Percentiles rank a stretch among this genome's conserved stretches.
These are phyloP conservation scores for Araneus ventricosus DNA, from an alignment of 1,140 invertebrate species.

Conservation along the genomic window DNA sequence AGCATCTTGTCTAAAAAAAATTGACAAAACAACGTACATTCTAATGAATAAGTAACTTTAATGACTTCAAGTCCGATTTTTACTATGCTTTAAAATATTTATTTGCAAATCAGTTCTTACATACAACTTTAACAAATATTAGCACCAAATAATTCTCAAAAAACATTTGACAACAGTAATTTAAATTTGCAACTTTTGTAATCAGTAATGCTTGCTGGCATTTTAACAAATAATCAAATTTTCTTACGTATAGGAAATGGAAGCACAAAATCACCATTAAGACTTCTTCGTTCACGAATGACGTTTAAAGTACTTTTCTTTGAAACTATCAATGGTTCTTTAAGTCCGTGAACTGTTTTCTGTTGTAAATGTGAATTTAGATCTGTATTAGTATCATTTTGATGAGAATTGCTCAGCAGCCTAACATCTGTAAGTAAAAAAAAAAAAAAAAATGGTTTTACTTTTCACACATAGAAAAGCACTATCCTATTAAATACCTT, in stretches of 20 bases:
- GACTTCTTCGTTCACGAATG: not conserved
- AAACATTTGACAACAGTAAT: no score
- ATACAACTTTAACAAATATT: no score
- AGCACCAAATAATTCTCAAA: no score
- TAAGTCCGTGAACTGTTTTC: not conserved
- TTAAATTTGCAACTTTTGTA: no score
- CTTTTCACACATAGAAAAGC: not conserved
- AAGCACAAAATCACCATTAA: constrained; percentile 9
- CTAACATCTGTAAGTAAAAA: not conserved
- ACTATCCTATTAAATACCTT: no score
- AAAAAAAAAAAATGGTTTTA: not conserved
- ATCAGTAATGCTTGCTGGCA: no score
- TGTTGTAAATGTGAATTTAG: not conserved
- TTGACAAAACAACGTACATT: no score
- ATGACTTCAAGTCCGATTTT: no score
- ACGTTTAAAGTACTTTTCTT: not conserved
- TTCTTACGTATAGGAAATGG: constrained; percentile 12
- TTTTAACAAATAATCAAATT: not conserved
- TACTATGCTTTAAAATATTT: no score
- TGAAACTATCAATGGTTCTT: not conserved
- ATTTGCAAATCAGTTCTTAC: no score
- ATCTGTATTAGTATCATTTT: not conserved
- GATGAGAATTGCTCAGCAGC: not conserved
- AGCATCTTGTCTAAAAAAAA: no score
- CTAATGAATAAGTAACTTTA: no score